A percentile compares a stretch with the other conserved stretches of the same genome.
Evolutionary conservation across 2,888 invertebrate genomes (phyloP).

Genomic region (Mythimna lalbum): DNA sequence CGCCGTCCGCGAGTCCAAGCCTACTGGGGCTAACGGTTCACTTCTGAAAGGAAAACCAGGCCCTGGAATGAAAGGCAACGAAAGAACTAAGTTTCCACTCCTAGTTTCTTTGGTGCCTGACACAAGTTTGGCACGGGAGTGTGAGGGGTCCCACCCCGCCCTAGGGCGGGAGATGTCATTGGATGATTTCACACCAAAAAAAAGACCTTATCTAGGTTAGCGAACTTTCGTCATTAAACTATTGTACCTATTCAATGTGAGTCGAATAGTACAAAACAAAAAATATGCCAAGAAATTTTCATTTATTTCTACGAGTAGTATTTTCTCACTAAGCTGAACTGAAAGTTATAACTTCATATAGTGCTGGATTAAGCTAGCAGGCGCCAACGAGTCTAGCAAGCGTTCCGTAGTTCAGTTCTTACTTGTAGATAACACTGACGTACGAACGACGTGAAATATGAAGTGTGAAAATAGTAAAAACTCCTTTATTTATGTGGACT

Average conservation of each 20-base stretch:
- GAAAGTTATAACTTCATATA: conserved; percentile 10
- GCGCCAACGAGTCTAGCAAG: conserved; percentile 31
- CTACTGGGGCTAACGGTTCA: no score
- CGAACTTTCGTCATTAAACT: not conserved
- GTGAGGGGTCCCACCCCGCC: no score
- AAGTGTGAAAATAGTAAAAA: conserved; percentile 4
- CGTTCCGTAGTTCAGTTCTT: conserved; percentile 17
- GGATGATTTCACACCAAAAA: no score
- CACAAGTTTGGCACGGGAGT: no score
- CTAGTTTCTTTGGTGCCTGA: no score
- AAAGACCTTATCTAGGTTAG: not conserved
- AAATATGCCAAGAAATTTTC: conserved; percentile 8
- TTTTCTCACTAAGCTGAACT: conserved; percentile 10
- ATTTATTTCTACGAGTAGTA: conserved; percentile 8
- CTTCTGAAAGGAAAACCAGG: no score
- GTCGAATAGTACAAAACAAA: not conserved
- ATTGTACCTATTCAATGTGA: not conserved
- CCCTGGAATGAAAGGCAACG: no score
- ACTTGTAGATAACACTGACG: conserved; percentile 18
- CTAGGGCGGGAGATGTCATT: no score
- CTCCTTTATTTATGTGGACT: not conserved
- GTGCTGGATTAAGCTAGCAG: conserved; percentile 7
- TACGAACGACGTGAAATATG: conserved; percentile 7
- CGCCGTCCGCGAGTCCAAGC: no score
- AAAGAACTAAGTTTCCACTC: no score